Evolutionary conservation across 2,888 invertebrate species (phyloP).

Genomic region (Drosophila peninsularis): DNA sequence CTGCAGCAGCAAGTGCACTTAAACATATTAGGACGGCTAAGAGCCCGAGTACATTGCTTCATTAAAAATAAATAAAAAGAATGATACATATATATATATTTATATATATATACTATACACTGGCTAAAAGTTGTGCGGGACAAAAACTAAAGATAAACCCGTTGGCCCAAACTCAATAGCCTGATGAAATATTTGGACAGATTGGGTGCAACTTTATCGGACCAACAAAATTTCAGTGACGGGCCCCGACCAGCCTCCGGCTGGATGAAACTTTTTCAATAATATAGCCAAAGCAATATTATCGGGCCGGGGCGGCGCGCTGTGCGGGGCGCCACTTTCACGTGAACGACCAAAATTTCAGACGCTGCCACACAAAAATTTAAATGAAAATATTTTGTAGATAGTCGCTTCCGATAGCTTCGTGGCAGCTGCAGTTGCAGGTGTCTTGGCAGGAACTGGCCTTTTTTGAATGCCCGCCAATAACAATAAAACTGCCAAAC

Average conservation of each 20-base stretch:
- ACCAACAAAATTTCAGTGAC: constrained; percentile 47
- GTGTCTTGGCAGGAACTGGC: constrained; percentile 46
- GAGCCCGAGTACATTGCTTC: constrained; percentile 21
- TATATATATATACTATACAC: constrained; percentile 10
- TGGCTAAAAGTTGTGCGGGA: constrained; percentile 57
- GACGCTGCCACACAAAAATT: constrained; percentile 59
- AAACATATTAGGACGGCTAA: constrained; percentile 68
- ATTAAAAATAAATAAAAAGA: constrained; percentile 25
- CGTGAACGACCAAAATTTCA: constrained; percentile 48
- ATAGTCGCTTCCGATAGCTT: constrained; percentile 50
- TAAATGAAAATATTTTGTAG: constrained; percentile 71
- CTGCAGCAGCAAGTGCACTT: constrained; percentile 63
- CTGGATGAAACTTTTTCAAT: constrained; percentile 72
- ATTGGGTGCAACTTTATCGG: constrained; percentile 68
- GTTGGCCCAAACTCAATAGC: constrained; percentile 66
- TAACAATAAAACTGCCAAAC: constrained; percentile 73
- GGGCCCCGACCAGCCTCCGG: constrained; percentile 24
- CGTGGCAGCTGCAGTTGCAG: constrained; percentile 46
- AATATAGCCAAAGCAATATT: constrained; percentile 68
- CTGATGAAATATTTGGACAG: constrained; percentile 73
- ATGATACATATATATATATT: constrained; percentile 8
- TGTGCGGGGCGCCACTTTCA: constrained; percentile 22
- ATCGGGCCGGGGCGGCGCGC: constrained; percentile 33
- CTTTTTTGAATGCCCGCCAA: constrained; percentile 70
- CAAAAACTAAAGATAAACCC: constrained; percentile 67